Evolutionary conservation across 1,140 invertebrate genomes (phyloP).

Genomic region (Cydia fagiglandana): DNA sequence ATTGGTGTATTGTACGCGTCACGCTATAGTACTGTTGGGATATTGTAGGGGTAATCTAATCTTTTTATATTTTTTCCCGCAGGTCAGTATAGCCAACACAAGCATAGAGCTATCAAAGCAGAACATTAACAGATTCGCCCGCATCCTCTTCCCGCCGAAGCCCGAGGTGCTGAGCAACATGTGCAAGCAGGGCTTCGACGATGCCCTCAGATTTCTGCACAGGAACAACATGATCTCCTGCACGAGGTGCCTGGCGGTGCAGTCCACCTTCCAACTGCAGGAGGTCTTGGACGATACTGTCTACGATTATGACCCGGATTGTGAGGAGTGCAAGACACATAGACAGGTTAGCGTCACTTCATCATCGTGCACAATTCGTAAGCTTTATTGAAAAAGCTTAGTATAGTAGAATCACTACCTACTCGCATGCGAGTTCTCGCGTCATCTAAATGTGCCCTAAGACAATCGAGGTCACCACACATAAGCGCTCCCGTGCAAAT

Average conservation of each 20-base stretch:
- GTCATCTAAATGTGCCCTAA: too few relatives aligned
- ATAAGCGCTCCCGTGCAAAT: too few relatives aligned
- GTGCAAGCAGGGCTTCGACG: conserved; percentile 98
- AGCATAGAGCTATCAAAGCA: conserved; percentile 95
- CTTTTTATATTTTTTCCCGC: conserved; percentile 47
- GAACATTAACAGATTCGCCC: conserved; percentile 94
- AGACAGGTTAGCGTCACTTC: conserved; percentile 82
- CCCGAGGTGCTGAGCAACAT: conserved; percentile 96
- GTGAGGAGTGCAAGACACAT: conserved; percentile 90
- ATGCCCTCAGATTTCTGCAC: conserved; percentile 95
- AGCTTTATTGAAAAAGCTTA: too few relatives aligned
- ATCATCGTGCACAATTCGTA: too few relatives aligned
- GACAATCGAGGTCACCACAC: too few relatives aligned
- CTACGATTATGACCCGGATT: conserved; percentile 89
- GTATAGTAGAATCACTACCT: too few relatives aligned
- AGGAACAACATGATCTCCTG: conserved; percentile 94
- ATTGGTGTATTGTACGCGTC: too few relatives aligned
- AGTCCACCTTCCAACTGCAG: conserved; percentile 89
- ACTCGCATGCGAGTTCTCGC: too few relatives aligned
- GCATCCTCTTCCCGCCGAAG: conserved; percentile 96
- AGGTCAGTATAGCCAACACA: conserved; percentile 96
- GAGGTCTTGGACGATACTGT: conserved; percentile 84
- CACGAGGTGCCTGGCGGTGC: conserved; percentile 89
- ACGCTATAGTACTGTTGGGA: not conserved
- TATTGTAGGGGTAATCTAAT: not conserved